Base-by-base conservation (phyloP, 2,113 vertebrate species). In the Axis porcinus region DNA sequence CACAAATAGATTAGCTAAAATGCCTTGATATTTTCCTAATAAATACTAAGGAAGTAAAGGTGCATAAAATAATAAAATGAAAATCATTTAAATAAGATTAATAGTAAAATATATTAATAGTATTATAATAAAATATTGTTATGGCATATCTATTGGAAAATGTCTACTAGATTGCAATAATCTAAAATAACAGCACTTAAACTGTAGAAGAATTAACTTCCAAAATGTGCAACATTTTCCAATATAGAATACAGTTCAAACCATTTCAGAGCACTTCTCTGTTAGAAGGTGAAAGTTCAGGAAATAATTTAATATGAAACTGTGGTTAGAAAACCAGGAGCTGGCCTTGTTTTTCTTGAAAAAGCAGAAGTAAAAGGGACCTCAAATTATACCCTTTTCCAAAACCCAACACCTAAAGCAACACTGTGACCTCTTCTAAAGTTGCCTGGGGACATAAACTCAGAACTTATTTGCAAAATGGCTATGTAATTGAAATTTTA, bases 311-410 rank as follows among this genome's bases (percentile, higher is more conserved):
- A 84, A 89, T 88, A 91, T 79, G 82, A 95, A 96, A 57, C 33
- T 83, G 86, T 86, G 95, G 83, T 93, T 96, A 93, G 94, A 70
- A 97, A 96, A 95, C 70, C 83, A 89, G 90, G 79, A 91, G 36
- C 28, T 93, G 78, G 82, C 64, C 74, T 96, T 96, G 86, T 89
- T 97, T 98, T 97, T 97, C 78, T 95, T 97, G 57, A 86, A 93
- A 95, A 93, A 93, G 16, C 12, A 60, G 82, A 96, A 98, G 55
- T 21, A 96, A 95, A 62, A 79, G 8, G 67, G 52, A 96, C 94
- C 86, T 91, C 82, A 91, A 97, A 96, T 98, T 97, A 92, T 76
- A 96, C 25, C 62, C 10, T 94, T 50, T 8, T 87, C 76, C 86
- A 84, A 95, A 82, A 79, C 60, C 36, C 19, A 85, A 83, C 86